Base-by-base conservation (phyloP, 2,888 invertebrate species). In the Mimas tiliae region DNA sequence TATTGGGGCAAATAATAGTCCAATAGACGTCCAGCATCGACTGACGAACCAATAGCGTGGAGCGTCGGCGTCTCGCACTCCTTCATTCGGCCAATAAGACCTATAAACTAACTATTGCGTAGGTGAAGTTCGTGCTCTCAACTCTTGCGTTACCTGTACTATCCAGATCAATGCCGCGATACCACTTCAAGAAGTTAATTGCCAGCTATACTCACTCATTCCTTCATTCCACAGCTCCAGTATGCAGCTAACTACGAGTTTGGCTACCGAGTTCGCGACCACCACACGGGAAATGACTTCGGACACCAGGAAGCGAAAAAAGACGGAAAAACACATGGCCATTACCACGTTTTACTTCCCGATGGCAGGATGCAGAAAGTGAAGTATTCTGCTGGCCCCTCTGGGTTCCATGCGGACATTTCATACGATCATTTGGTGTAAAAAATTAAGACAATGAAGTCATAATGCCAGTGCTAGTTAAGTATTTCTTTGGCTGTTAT, bases 321-420 rank as follows among this genome's bases (percentile, higher is more conserved):
- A 69, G 96, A 96, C 12, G 95, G 95, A 70, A 94, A 94, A 58
- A 95, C 96, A 1, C 95, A 95, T 74, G 97, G 97, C 14, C 95
- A 95, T 70, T 97, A 97, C 90, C 96, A 97, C 78, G 96, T 97
- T 3, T 90, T 96, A 11, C 88, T 97, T 52, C 97, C 97, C 1
- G 97, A 97, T 86, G 97, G 97, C 42, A 94, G 97, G 71, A 90
- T 96, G 80, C 97, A 97, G 89, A 95, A 95, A 74, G 97, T 97
- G 63, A 94, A 95, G 70, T 97, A 97, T 86, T 95, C 95, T 74
- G 97, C 96, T 0, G 97, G 97, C 66, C 95, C 96, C 62, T 94
- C 94, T 63, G 97, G 97, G 8, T 97, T 95, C 86, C 96, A 96
- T 80, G 97, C 97, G 6, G 95, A 96, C 79, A 96, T 97, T 53